These are phyloP conservation scores for Poecilobothrus nobilitatus DNA, from an alignment of 2,888 invertebrate genomes.

Conservation along the genomic window DNA sequence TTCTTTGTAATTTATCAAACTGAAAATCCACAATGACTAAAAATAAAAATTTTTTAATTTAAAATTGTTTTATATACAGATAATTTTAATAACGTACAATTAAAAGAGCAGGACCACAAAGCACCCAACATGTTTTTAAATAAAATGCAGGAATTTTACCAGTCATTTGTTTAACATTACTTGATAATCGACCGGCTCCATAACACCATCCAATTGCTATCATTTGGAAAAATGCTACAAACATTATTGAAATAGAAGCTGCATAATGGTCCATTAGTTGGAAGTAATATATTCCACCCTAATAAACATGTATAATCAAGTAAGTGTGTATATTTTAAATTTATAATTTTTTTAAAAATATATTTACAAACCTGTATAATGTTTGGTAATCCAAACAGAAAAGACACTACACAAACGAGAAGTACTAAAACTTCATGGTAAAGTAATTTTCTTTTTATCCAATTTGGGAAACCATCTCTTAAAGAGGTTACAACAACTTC, in stretches of 20 bases:
- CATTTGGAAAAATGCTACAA: constrained; percentile 87
- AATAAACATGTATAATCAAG: constrained; percentile 11
- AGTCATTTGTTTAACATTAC: constrained; percentile 85
- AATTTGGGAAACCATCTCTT: constrained; percentile 83
- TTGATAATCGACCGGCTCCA: constrained; percentile 68
- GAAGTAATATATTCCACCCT: constrained; percentile 87
- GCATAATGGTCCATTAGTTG: constrained; percentile 90
- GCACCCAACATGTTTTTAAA: constrained; percentile 77
- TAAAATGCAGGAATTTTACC: constrained; percentile 70
- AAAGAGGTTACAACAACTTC: constrained; percentile 91
- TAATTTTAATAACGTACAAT: constrained; percentile 46
- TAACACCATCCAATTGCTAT: constrained; percentile 89
- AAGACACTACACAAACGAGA: constrained; percentile 72
- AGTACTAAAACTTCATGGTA: constrained; percentile 82
- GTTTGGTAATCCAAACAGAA: constrained; percentile 78
- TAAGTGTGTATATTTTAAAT: background rate
- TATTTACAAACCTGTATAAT: constrained; percentile 58
- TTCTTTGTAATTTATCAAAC: constrained; percentile 77
- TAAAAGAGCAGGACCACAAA: constrained; percentile 71
- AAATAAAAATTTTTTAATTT: constrained; percentile 21
- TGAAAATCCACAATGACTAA: constrained; percentile 79
- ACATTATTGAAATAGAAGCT: constrained; percentile 85
- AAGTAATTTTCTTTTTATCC: constrained; percentile 72
- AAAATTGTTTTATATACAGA: background rate
- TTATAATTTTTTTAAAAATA: background rate